These are phyloP conservation scores for Poecilia gillii DNA, from an alignment of 2,797 vertebrate genomes.

Conservation along the genomic window DNA sequence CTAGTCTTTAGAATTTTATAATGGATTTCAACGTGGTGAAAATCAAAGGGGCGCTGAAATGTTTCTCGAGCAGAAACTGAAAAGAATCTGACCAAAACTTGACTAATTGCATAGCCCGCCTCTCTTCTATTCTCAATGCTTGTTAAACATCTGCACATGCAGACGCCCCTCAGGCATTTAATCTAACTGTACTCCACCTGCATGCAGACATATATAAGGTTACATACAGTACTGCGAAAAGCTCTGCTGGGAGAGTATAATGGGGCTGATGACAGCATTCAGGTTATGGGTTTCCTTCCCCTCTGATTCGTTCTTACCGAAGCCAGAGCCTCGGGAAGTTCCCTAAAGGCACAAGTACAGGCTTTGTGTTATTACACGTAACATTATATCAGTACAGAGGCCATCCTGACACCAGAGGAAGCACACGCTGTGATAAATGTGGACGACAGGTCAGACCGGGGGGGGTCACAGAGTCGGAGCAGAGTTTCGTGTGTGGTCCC, in stretches of 20 bases:
- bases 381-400: conserved; percentile 52
- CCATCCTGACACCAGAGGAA: conserved; percentile 47
- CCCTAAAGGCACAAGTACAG: conserved; percentile 59
- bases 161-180: conserved; percentile 39
- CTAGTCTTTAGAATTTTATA: not conserved
- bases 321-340: conserved; percentile 47
- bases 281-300: conserved; percentile 58
- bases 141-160: conserved; percentile 40
- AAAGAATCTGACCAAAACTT: not conserved
- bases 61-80: not conserved
- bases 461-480: conserved; percentile 60
- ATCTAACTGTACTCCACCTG: conserved; percentile 50
- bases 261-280: conserved; percentile 59
- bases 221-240: conserved; percentile 51
- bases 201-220: conserved; percentile 37
- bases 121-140: conserved; percentile 23
- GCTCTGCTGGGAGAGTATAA: conserved; percentile 52
- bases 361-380: conserved; percentile 71
- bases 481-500: conserved; percentile 72
- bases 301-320: conserved; percentile 34
- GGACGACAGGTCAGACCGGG: conserved; percentile 26
- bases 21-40: not conserved
- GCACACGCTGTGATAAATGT: conserved; percentile 49
- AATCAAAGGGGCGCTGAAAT: not conserved
- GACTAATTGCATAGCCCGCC: not conserved